A percentile compares a stretch with the other conserved stretches of the same genome.
Conservation (phyloP, 2,113 vertebrate species). For the Datnioides undecimradiatus region DNA sequence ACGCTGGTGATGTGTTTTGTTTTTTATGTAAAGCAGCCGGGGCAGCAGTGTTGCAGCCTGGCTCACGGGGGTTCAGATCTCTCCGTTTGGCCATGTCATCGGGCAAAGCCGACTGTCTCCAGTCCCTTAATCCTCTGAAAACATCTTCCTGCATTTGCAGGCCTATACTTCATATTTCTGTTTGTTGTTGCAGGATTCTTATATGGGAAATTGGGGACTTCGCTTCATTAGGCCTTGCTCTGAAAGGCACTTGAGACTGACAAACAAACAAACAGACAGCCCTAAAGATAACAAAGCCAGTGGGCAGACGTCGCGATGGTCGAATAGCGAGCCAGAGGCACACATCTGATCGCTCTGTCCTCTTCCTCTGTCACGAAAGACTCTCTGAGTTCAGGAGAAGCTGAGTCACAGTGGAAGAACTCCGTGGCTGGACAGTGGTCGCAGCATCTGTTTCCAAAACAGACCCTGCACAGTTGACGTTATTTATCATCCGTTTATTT, state of each 20-base stretch:
- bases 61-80: conserved; percentile 56
- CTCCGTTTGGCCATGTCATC: conserved; percentile 59
- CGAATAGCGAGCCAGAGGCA: conserved; percentile 49
- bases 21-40: conserved; percentile 33
- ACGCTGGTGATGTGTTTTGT: conserved; percentile 49
- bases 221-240: conserved; percentile 53
- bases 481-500: conserved; percentile 25
- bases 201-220: conserved; percentile 74
- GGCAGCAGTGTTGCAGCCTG: conserved; percentile 28
- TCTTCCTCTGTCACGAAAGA: conserved; percentile 48
- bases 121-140: conserved; percentile 74
- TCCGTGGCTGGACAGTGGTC: conserved; percentile 5
- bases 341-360: conserved; percentile 47
- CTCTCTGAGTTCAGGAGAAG: conserved; percentile 37
- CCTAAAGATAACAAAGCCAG: conserved; percentile 71
- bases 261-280: conserved; percentile 79
- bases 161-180: conserved; percentile 67
- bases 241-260: conserved; percentile 73
- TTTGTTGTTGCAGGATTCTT: conserved; percentile 77
- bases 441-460: conserved; percentile 33
- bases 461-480: conserved; percentile 6
- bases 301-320: conserved; percentile 61
- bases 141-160: conserved; percentile 67
- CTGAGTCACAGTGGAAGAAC: conserved; percentile 59
- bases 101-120: conserved; percentile 72